phyloP scores from a whole-genome alignment of 2,113 vertebrate species.

The Azemiops feae region DNA sequence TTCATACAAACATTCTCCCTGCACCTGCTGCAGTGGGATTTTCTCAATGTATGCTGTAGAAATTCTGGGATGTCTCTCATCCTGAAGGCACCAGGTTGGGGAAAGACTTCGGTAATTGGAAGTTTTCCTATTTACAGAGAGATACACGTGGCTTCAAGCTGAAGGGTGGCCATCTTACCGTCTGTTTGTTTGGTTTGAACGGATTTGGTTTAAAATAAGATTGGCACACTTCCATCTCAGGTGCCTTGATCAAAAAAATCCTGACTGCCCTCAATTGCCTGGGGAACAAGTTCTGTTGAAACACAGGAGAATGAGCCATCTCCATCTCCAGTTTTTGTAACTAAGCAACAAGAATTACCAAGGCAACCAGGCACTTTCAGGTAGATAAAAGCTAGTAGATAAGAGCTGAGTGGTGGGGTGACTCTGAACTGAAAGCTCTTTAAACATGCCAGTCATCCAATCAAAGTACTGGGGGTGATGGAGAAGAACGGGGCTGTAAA shows the following conservation, averaged over 20 bases:
- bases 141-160: not conserved
- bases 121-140: not conserved
- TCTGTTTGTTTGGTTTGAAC: not conserved
- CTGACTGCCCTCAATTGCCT: not conserved
- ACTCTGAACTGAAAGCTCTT: not conserved
- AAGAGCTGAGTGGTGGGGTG: not conserved
- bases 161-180: not conserved
- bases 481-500: not conserved
- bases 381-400: conserved; percentile 6
- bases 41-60: not conserved
- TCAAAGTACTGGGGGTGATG: not conserved
- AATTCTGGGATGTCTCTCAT: not conserved
- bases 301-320: not conserved
- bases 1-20: not conserved
- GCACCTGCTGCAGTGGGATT: not conserved
- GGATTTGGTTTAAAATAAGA: not conserved
- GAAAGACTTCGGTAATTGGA: not conserved
- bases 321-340: not conserved
- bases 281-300: not conserved
- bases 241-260: not conserved
- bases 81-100: not conserved
- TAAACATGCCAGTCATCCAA: not conserved
- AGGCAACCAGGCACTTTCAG: not conserved
- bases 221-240: not conserved
- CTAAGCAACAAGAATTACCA: conserved; percentile 15